These are phyloP conservation scores for Andrena cerasifolii DNA, from an alignment of 1,140 invertebrate genomes.

Conservation along the genomic window DNA sequence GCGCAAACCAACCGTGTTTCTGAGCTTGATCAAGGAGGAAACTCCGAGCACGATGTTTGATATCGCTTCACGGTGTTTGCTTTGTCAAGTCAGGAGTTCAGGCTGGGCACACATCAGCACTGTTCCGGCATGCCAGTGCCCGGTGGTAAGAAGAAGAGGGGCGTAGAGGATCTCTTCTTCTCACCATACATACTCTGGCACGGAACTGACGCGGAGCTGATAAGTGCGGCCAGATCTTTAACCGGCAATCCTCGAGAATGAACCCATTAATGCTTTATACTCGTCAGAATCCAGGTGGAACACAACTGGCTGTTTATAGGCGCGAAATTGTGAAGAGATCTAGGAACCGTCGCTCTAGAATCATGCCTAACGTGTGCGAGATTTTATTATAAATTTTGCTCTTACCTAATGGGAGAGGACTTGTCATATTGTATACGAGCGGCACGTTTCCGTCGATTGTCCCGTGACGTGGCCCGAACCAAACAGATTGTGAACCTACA, in stretches of 20 bases:
- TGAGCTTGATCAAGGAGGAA: background rate
- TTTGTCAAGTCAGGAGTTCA: background rate
- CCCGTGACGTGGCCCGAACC: slow-evolving; percentile 71
- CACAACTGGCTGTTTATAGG: no score
- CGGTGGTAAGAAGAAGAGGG: no score
- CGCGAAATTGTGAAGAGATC: no score
- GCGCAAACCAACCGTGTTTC: background rate
- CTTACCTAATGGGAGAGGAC: slow-evolving; percentile 8
- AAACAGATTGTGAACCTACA: slow-evolving; percentile 49
- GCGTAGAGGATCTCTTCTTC: no score
- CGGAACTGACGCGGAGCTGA: no score
- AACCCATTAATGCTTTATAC: no score
- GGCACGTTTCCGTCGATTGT: slow-evolving; percentile 55
- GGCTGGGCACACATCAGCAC: no score
- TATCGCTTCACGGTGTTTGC: slow-evolving; percentile 15
- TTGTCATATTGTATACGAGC: background rate
- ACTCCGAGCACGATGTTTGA: slow-evolving; percentile 1
- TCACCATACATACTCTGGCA: no score
- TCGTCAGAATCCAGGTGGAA: background rate
- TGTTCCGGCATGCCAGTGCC: no score
- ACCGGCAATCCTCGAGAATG: no score
- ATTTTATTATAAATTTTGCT: no score
- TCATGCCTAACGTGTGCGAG: background rate
- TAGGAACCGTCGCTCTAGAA: background rate
- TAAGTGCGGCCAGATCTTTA: no score